Base-by-base conservation (phyloP, 2,888 invertebrate genomes). In the Caenorhabditis imperialis region DNA sequence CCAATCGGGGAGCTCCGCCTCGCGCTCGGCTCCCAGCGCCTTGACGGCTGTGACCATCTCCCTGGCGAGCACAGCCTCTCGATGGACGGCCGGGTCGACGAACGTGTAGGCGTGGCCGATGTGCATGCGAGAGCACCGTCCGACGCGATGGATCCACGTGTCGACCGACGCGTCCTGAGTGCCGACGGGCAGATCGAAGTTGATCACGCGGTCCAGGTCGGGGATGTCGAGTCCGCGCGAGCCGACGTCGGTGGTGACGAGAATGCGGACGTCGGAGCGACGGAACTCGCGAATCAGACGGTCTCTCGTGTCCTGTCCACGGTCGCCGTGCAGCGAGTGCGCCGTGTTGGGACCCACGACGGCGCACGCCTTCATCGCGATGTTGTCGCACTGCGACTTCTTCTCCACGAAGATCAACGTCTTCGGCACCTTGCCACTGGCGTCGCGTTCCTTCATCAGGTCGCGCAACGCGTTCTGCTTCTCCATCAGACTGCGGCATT, bases 161-260 rank as follows among this genome's bases (percentile, higher is more conserved):
- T 79, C 75, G 3, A 58, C 25, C 0, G 48, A 61, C 20, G 22
- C 1, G 14, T 75, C 70, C 10, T 38, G 12, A 1, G 20, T 37
- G 33, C 89, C 89, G 44, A 89, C 86, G 0, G 91, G 90, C 35
- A 90, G 70, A 78, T 91, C 91, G 75, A 89, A 90, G 76, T 91
- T 91, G 38, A 91, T 88, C 0, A 91, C 90, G 60, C 88, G 85
- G 3, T 92, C 92, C 0, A 86, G 67, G 61, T 93, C 93, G 79
- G 93, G 92, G 30, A 96, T 95, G 88, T 96, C 93, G 0, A 97
- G 90, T 0, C 98, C 98, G 38, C 98, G 90, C 0, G 96, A 94
- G 0, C 96, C 96, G 0, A 98, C 96, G 0, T 94, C 94, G 0
- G 98, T 98, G 0, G 97, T 97, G 0, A 99, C 94, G 0, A 99